Base-by-base conservation (phyloP, 2,888 invertebrate species). In the Limenitis camilla region DNA sequence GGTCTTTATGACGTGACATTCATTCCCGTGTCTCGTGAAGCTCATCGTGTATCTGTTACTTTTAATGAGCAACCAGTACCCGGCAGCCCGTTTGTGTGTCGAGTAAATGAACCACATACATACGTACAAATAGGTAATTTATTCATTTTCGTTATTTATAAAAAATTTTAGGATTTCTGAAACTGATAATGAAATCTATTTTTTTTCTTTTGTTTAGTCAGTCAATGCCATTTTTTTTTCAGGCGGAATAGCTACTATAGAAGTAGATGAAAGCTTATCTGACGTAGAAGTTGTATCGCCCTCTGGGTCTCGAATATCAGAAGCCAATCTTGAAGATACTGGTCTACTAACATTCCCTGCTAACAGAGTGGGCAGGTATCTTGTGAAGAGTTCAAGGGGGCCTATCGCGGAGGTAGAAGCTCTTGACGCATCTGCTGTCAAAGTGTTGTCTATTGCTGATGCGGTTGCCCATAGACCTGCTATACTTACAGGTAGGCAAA, bases 1-100 rank as follows among this genome's bases (percentile, higher is more conserved):
- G 97, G 97, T 0, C 88, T 97, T 0, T 97, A 97, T 71, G 96
- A 96, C 70, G 96, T 97, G 2, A 96, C 96, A 0, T 97, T 96
- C 74, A 91, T 96, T 27, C 97, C 97, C 0, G 94, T 96, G 72
- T 94, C 94, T n/a, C 91, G 93, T 31, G 94, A 94, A 64, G 91
- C 96, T 6, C 97, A 97, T 76, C 96, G 93, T 65, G 96, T 97
- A 9, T 96, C 96, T 56, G 96, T 97, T 59, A 96, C 96, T 1
- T 97, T 97, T 81, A 97, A 97, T 71, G 97, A 97, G 67, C 95
- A 96, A 69, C 90, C 95, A 30, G 96, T 96, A 2, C 93, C 94
- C 52, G 96, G 96, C 28, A 96, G 95, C 76, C 97, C 97, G 7
- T 96, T 96, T 84, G 93, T 94, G 62, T 96, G 96, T 49, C 90